Percentiles rank a stretch among this genome's conserved stretches.
phyloP scores from a whole-genome alignment of 2,113 vertebrate genomes.

The Scomber japonicus region DNA sequence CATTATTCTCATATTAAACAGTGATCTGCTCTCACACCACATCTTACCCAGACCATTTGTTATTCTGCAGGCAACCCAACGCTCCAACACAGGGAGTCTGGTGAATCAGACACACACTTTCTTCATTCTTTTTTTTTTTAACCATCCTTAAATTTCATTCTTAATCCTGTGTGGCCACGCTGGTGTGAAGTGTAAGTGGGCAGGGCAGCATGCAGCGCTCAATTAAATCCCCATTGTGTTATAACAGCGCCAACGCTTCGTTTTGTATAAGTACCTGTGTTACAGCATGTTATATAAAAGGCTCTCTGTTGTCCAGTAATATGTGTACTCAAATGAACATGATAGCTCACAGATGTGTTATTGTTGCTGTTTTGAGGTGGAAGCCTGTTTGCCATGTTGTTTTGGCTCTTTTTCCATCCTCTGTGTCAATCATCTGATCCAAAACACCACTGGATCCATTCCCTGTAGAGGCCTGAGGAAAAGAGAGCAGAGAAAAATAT shows the following conservation, averaged over 20 bases:
- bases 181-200: constrained; percentile 28
- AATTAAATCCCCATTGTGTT: constrained; percentile 45
- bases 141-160: constrained; percentile 24
- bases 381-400: constrained; percentile 12
- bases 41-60: constrained; percentile 40
- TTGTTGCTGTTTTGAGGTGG: constrained; percentile 16
- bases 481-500: constrained; percentile 14
- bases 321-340: constrained; percentile 22
- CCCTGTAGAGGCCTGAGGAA: constrained; percentile 34
- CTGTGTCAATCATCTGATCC: constrained; percentile 43
- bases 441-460: constrained; percentile 38
- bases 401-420: constrained; percentile 15
- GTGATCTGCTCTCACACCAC: constrained; percentile 36
- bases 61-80: constrained; percentile 53
- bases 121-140: constrained; percentile 28
- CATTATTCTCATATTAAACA: constrained; percentile 74
- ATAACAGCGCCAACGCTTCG: constrained; percentile 6
- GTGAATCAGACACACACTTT: constrained; percentile 29
- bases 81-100: constrained; percentile 27
- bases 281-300: constrained; percentile 16
- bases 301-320: constrained; percentile 12
- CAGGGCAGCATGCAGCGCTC: constrained; percentile 8
- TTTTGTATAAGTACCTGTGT: constrained; percentile 32
- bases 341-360: constrained; percentile 12
- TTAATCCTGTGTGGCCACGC: constrained; percentile 37